Evolutionary conservation across 2,888 invertebrate genomes (phyloP), one percentile per base, ranked within the genome.

Genomic region (Parelbella ahira): DNA sequence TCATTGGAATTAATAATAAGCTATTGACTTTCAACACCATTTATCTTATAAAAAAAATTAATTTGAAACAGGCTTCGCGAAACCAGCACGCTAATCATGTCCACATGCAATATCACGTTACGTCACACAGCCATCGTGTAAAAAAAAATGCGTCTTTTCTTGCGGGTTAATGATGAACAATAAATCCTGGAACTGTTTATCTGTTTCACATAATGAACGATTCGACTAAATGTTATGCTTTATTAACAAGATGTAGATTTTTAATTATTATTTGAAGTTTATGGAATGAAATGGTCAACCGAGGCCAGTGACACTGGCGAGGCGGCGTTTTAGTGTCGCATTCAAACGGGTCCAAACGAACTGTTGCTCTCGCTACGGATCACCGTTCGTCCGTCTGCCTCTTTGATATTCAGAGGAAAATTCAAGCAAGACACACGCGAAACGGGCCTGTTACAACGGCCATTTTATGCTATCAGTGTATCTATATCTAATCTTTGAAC

Each of bases 241-340:
- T n/a, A n/a, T n/a, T n/a, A n/a, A n/a, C n/a, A n/a, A n/a, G n/a
- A n/a, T n/a, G n/a, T n/a, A 23, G 8, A 4, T 3, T 33, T 23
- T 7, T 33, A 9, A 33, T 33, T 13, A 9, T 23, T 33, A 13
- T 33, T 13, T 13, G 10, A 11, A 3, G 33, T 13, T 23, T 23
- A 11, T 13, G 23, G 21, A 20, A 51, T 41, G 47, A 45, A 44
- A 48, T 50, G 44, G 52, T 53, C 50, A 50, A 44, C 44, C 48
- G 52, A 73, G 82, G 81, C 75, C 82, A 82, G 75, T 82, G 80
- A 84, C 83, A 78, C 69, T 55, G 54, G 50, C 51, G 7, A 67
- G 62, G 72, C 74, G 75, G 44, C 32, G 24, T 50, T 51, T 56
- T 50, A 51, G 49, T 53, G 50, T 51, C 51, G 45, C 45, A 34